Evolutionary conservation across 2,888 invertebrate genomes (phyloP), one percentile per base, ranked within the genome.

Genomic region (Pristionchus exspectatus): DNA sequence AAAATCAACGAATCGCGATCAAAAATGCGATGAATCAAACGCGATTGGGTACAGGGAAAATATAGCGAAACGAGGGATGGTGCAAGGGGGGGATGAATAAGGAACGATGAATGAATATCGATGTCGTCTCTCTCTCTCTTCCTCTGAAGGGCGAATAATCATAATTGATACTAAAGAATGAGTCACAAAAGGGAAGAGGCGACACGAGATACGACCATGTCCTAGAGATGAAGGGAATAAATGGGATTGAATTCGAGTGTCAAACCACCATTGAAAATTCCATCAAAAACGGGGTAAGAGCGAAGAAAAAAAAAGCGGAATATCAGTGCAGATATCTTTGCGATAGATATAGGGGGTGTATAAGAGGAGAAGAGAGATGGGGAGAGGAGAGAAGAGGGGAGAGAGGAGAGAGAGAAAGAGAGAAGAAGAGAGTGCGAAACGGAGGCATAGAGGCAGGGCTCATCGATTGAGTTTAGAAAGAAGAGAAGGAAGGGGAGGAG

Each of bases 401-500:
- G 44, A 24, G n/a, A 33, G 44, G 24, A 33, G 33, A 86, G 86
- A 86, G 66, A 86, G 86, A 83, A 27, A 16, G 56, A 56, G 83
- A 81, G 44, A 50, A 44, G 24, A 44, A 27, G 27, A 56, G 83
- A 77, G 77, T 44, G 77, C 38, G 77, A 77, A 44, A 77, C 77
- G 77, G 77, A 77, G 77, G 77, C 44, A 77, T 77, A 77, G 44
- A 77, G 38, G 38, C 38, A 77, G 77, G 44, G 44, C 44, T 77
- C 77, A 77, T 44, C 38, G 77, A 44, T 77, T 30, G 44, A 44
- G 38, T 77, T 77, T 77, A 77, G 38, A 77, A 77, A 81, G 81
- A 81, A 50, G 81, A 81, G 81, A 74, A 38, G 74, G 74, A 74
- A 38, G 38, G 33, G 74, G 74, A 85, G 85, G 85, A 85, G 85